These are phyloP conservation scores for Limnephilus marmoratus DNA, from an alignment of 2,888 invertebrate species.

Conservation along the genomic window DNA sequence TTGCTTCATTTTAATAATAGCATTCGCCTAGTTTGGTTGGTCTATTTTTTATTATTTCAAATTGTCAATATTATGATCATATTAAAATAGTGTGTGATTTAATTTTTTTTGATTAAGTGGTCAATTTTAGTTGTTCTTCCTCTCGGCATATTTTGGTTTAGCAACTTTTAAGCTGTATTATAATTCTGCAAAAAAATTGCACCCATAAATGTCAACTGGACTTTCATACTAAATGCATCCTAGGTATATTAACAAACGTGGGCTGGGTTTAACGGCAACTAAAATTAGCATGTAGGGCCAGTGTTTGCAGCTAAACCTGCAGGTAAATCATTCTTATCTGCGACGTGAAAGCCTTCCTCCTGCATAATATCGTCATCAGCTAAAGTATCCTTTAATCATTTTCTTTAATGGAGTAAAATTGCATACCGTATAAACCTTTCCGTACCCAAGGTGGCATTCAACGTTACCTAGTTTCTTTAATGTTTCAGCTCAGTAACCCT, in stretches of 20 bases:
- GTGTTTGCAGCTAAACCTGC: neutral
- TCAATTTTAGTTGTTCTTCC: no score
- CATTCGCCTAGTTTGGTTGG: no score
- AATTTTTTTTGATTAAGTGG: no score
- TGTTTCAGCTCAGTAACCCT: no score
- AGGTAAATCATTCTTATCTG: neutral
- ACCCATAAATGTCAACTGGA: neutral
- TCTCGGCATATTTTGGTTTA: no score
- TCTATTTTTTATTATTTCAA: no score
- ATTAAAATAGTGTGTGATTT: no score
- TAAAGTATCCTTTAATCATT: neutral
- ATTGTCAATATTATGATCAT: no score
- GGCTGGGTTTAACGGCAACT: neutral
- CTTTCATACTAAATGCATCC: neutral
- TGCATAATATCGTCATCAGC: neutral
- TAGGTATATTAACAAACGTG: neutral
- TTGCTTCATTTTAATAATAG: no score
- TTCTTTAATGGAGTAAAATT: slow-evolving; percentile 23
- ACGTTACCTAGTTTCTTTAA: no score
- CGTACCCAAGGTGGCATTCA: no score
- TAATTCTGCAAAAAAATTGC: neutral
- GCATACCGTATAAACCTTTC: neutral
- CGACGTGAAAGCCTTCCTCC: neutral
- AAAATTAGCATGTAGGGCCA: neutral
- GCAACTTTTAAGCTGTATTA: neutral